Percentiles rank a stretch among this genome's conserved stretches.
Conservation (phyloP, 2,888 invertebrate species). For the Hoplodrina ambigua region DNA sequence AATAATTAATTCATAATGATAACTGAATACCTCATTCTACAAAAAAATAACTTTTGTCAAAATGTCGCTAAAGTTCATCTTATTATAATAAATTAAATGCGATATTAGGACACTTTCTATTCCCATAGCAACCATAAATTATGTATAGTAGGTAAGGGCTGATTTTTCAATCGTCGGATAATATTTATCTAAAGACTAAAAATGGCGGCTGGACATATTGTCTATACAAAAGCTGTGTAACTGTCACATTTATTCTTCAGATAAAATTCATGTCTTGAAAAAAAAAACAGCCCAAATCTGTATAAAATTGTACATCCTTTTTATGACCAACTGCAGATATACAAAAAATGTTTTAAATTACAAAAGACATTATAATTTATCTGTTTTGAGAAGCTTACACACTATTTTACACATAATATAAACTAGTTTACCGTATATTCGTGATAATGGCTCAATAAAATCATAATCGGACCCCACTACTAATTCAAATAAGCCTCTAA, state of each 20-base stretch:
- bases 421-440: not conserved
- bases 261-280: no score
- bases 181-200: no score
- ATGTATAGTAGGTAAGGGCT: no score
- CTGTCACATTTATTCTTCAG: no score
- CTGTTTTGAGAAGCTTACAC: slow-evolving; percentile 3
- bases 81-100: slow-evolving; percentile 42
- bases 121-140: not conserved
- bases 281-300: no score
- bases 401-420: slow-evolving; percentile 4
- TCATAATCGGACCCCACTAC: not conserved
- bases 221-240: no score
- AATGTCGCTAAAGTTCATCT: not conserved
- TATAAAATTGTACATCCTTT: no score
- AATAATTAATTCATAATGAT: slow-evolving; percentile 32
- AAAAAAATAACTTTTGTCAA: not conserved
- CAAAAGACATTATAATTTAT: not conserved
- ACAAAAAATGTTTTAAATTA: slow-evolving; percentile 10
- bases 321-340: not conserved
- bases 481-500: slow-evolving; percentile 24
- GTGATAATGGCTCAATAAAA: slow-evolving; percentile 6
- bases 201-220: no score
- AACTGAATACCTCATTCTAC: slow-evolving; percentile 12
- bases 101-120: slow-evolving; percentile 25
- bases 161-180: not conserved